Evolutionary conservation across 2,113 vertebrate genomes (phyloP).

Genomic region (Ardeotis arabs): DNA sequence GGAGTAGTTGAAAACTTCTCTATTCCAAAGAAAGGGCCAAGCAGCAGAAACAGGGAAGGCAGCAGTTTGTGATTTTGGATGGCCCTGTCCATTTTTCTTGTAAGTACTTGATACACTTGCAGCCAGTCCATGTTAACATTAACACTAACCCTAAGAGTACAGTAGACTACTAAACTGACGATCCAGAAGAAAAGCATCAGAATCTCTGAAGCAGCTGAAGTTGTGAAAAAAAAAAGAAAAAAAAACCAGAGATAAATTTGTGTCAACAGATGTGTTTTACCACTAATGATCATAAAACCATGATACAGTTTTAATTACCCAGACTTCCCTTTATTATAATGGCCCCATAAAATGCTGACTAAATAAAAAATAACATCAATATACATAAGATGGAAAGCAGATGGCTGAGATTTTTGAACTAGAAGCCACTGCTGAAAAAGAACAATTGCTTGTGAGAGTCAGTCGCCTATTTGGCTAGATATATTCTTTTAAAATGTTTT

Average conservation of each 20-base stretch:
- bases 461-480: slow-evolving; percentile 34
- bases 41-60: background rate
- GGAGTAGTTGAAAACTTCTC: background rate
- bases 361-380: slow-evolving; percentile 65
- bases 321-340: slow-evolving; percentile 18
- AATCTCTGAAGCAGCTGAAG: background rate
- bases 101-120: background rate
- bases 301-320: slow-evolving; percentile 29
- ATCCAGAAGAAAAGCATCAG: background rate
- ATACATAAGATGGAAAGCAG: slow-evolving; percentile 69
- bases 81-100: background rate
- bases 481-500: slow-evolving; percentile 59
- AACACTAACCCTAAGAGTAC: background rate
- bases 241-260: background rate
- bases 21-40: background rate
- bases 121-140: background rate
- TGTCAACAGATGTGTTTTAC: slow-evolving; percentile 41
- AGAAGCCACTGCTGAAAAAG: slow-evolving; percentile 48
- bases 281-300: slow-evolving; percentile 14
- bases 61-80: background rate
- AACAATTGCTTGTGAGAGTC: slow-evolving; percentile 33
- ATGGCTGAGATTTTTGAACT: slow-evolving; percentile 61
- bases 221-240: background rate
- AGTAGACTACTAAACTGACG: background rate
- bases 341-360: slow-evolving; percentile 3